phyloP scores from a whole-genome alignment of 1,140 invertebrate genomes.

The Marisa cornuarietis region DNA sequence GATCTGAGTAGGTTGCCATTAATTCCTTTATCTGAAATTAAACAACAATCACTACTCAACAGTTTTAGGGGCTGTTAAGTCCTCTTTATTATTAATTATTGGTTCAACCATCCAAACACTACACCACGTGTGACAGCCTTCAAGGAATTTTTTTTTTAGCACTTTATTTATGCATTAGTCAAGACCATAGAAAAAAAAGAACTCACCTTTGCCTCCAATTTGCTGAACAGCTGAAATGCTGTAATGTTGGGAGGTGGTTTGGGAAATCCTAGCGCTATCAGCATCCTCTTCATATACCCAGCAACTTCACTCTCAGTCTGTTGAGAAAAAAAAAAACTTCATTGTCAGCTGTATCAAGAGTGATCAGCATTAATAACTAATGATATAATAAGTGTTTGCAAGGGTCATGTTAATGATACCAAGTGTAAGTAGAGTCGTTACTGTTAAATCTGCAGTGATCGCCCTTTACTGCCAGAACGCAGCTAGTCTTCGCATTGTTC shows the following conservation, averaged over 20 bases:
- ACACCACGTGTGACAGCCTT: no score
- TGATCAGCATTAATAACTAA: no score
- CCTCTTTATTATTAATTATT: background rate
- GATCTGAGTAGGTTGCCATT: conserved; percentile 72
- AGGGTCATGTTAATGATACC: no score
- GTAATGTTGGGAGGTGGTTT: conserved; percentile 87
- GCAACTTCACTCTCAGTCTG: conserved; percentile 85
- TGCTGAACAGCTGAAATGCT: conserved; percentile 79
- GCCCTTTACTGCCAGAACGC: no score
- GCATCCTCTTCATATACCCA: conserved; percentile 78
- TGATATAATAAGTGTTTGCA: no score
- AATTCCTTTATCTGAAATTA: conserved; percentile 73
- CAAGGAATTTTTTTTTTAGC: no score
- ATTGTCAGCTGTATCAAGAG: background rate
- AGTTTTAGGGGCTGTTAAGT: background rate
- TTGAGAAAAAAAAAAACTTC: conserved; percentile 46
- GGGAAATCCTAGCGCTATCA: conserved; percentile 81
- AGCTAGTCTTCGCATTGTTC: no score
- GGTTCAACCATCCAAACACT: background rate
- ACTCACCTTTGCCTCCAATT: conserved; percentile 75
- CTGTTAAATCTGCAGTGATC: no score
- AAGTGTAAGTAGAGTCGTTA: no score
- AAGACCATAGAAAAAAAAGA: background rate
- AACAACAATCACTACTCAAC: background rate
- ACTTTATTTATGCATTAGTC: background rate